These are phyloP conservation scores for Plotosus lineatus DNA, from an alignment of 2,113 vertebrate species.

Conservation along the genomic window DNA sequence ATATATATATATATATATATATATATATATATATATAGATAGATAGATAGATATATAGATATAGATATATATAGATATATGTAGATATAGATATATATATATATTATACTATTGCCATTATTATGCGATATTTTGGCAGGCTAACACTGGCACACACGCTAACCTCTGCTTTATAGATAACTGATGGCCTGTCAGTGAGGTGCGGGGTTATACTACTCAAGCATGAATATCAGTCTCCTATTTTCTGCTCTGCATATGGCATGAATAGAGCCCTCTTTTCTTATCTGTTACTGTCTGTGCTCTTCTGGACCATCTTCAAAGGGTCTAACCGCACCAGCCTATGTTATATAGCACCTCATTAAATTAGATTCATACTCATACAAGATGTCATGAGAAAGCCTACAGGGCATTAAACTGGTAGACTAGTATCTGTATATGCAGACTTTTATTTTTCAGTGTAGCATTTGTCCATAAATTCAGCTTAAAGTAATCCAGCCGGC, in stretches of 20 bases:
- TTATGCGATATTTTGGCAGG: background rate
- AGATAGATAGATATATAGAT: too few relatives aligned
- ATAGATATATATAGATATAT: too few relatives aligned
- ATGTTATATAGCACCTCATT: constrained; percentile 8
- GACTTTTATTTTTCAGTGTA: background rate
- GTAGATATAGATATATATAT: too few relatives aligned
- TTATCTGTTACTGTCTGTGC: constrained; percentile 30
- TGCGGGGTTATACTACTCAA: constrained; percentile 28
- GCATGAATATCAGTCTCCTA: constrained; percentile 13
- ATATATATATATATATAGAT: too few relatives aligned
- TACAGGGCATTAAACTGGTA: constrained; percentile 14
- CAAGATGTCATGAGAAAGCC: constrained; percentile 10
- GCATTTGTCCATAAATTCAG: background rate
- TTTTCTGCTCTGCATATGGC: constrained; percentile 7
- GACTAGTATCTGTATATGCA: constrained; percentile 7
- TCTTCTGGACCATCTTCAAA: constrained; percentile 13
- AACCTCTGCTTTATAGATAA: constrained; percentile 16
- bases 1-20: too few relatives aligned
- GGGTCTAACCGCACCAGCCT: background rate
- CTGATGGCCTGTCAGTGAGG: constrained; percentile 16
- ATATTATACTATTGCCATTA: background rate
- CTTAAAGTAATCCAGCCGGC: background rate
- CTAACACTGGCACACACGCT: background rate
- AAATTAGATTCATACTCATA: constrained; percentile 28
- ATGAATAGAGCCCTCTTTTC: background rate